phyloP scores from a whole-genome alignment of 1,140 invertebrate genomes.

The Megalonaias nervosa region DNA sequence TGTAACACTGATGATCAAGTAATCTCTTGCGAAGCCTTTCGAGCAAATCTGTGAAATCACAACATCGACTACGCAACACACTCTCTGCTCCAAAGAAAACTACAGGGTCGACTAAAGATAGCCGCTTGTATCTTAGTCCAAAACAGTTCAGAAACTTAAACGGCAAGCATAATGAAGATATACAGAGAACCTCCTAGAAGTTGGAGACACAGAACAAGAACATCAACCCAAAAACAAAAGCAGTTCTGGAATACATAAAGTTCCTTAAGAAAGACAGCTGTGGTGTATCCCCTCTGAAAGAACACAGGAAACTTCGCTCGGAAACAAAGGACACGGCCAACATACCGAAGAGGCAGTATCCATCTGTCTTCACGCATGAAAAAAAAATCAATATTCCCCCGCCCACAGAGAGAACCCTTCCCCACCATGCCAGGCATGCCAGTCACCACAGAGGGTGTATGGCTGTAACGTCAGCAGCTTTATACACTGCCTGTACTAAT shows the following conservation, averaged over 20 bases:
- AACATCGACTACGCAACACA: background rate
- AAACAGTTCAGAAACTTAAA: background rate
- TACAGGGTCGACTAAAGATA: background rate
- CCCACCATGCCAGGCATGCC: slow-evolving; percentile 9
- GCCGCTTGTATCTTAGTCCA: background rate
- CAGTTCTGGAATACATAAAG: slow-evolving; percentile 29
- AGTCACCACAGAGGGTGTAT: slow-evolving; percentile 9
- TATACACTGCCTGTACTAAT: slow-evolving; percentile 18
- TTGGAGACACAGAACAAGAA: background rate
- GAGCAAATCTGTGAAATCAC: background rate
- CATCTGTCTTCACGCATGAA: slow-evolving; percentile 13
- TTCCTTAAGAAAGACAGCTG: slow-evolving; percentile 6
- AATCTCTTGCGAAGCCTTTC: background rate
- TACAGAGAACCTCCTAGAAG: slow-evolving; percentile 4
- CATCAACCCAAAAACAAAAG: slow-evolving; percentile 1
- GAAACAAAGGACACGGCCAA: slow-evolving; percentile 19
- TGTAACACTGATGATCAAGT: background rate
- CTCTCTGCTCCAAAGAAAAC: background rate
- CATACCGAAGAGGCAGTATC: background rate
- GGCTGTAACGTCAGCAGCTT: slow-evolving; percentile 4
- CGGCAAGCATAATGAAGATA: background rate
- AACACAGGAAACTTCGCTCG: background rate
- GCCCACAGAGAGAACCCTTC: slow-evolving; percentile 5
- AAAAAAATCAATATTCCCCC: background rate
- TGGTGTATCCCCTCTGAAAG: slow-evolving; percentile 19